Percentiles rank a stretch among this genome's conserved stretches.
phyloP scores from a whole-genome alignment of 2,888 invertebrate species.

The Alloplasta piceator region DNA sequence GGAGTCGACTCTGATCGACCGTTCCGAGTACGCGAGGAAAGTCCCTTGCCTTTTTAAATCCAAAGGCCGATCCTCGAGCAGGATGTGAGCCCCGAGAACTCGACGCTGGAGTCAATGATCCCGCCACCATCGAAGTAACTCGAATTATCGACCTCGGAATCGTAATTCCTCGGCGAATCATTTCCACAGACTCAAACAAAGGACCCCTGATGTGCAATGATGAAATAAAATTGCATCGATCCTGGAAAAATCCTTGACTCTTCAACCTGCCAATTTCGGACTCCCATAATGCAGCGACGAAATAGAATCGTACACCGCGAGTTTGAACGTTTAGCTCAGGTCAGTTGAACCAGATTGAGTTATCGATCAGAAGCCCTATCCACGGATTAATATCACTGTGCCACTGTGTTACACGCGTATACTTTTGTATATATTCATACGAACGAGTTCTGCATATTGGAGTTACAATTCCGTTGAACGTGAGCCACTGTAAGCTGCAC shows the following conservation, averaged over 20 bases:
- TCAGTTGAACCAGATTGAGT: conserved; percentile 52
- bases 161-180: neutral
- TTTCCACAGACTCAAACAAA: neutral
- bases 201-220: no score
- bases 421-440: neutral
- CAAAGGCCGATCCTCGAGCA: conserved; percentile 35
- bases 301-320: no score
- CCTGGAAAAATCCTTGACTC: no score
- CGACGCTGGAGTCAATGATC: conserved; percentile 37
- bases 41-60: conserved; percentile 59
- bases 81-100: neutral
- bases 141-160: no score
- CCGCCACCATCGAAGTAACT: neutral
- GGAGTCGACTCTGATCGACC: conserved; percentile 17
- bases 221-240: no score
- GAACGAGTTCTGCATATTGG: neutral
- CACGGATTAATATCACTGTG: conserved; percentile 25
- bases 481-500: neutral
- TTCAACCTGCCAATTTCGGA: neutral
- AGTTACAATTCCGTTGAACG: conserved; percentile 14
- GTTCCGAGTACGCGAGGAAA: conserved; percentile 61
- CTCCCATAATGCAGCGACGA: no score
- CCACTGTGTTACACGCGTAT: conserved; percentile 20
- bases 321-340: no score
- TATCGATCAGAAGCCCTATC: conserved; percentile 56